phyloP scores from a whole-genome alignment of 2,888 invertebrate genomes.

The Drosophila anceps region DNA sequence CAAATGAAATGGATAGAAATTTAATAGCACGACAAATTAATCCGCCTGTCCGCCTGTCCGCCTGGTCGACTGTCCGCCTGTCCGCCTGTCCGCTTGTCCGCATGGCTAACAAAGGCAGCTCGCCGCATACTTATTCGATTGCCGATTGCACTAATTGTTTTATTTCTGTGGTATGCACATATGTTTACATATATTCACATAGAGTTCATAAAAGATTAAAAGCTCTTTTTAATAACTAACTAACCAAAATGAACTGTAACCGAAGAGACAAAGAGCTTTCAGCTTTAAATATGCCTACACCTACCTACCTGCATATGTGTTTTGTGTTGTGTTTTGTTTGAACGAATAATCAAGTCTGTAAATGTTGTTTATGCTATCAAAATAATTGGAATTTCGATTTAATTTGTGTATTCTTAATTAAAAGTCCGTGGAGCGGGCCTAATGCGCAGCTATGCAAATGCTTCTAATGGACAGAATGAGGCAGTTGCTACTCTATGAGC shows the following conservation, averaged over 20 bases:
- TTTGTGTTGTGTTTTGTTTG: neutral
- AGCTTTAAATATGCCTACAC: neutral
- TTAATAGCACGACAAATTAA: slow-evolving; percentile 54
- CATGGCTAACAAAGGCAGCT: slow-evolving; percentile 32
- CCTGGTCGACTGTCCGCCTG: too few species aligned
- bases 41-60: slow-evolving; percentile 46
- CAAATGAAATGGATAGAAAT: slow-evolving; percentile 51
- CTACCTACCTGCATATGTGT: neutral
- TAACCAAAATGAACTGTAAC: slow-evolving; percentile 16
- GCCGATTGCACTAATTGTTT: slow-evolving; percentile 15
- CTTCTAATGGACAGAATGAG: neutral
- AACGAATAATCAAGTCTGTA: neutral
- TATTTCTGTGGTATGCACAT: neutral
- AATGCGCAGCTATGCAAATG: neutral
- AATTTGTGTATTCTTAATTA: neutral
- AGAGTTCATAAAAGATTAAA: slow-evolving; percentile 6
- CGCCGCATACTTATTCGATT: slow-evolving; percentile 22
- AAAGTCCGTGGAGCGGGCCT: neutral
- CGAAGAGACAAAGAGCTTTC: neutral
- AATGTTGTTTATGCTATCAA: neutral
- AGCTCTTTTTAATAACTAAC: slow-evolving; percentile 14
- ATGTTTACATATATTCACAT: neutral
- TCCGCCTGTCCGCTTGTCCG: slow-evolving; percentile 50
- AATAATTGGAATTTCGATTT: neutral
- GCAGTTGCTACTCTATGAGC: neutral